Evolutionary conservation across 2,797 vertebrate species (phyloP).

Genomic region (Gouania willdenowi): DNA sequence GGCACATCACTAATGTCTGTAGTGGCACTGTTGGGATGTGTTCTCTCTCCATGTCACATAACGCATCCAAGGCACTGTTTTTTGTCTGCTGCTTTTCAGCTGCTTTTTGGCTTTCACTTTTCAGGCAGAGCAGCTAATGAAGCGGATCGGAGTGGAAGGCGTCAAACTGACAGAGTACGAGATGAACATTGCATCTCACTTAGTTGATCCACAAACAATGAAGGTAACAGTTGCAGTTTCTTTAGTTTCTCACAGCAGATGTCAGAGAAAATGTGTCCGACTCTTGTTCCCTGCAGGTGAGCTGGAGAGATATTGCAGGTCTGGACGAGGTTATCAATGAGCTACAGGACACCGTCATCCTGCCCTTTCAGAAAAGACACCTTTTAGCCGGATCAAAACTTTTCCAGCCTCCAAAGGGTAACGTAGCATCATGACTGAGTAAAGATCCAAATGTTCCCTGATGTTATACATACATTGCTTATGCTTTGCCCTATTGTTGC

Average conservation of each 20-base stretch:
- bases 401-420: conserved; percentile 97
- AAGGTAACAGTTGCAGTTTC: conserved; percentile 60
- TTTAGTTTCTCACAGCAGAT: too few relatives aligned
- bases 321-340: conserved; percentile 93
- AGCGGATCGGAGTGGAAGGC: conserved; percentile 77
- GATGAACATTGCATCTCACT: conserved; percentile 77
- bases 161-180: conserved; percentile 79
- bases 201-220: conserved; percentile 76
- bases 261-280: too few relatives aligned
- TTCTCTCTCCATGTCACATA: too few relatives aligned
- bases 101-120: conserved; percentile 4
- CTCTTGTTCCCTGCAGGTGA: conserved; percentile 58
- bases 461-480: too few relatives aligned
- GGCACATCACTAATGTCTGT: neutral
- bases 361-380: conserved; percentile 94
- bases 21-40: neutral
- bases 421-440: too few relatives aligned
- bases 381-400: conserved; percentile 91
- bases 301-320: conserved; percentile 86
- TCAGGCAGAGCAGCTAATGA: conserved; percentile 80
- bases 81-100: neutral
- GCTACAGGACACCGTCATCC: conserved; percentile 92
- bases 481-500: too few relatives aligned
- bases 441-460: too few relatives aligned
- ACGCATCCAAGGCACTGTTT: too few relatives aligned